These are phyloP conservation scores for Pachyrhynchus sulphureomaculatus DNA, from an alignment of 1,140 invertebrate species.

Conservation along the genomic window DNA sequence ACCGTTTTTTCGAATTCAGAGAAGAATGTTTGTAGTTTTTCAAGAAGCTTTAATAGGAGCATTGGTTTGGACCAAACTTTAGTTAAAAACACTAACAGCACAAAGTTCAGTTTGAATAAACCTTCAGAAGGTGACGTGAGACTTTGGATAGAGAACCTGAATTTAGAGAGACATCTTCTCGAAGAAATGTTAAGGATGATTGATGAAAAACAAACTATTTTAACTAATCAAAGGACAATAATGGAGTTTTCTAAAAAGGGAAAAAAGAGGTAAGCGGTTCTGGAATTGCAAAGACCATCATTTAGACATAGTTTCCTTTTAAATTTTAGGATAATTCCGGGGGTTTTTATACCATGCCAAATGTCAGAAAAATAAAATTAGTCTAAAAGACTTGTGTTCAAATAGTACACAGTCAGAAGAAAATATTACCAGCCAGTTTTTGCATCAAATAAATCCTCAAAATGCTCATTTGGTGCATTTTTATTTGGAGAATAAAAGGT, in stretches of 20 bases:
- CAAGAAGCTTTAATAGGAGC: background rate
- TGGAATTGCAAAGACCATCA: no score
- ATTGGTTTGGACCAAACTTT: background rate
- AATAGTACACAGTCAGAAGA: background rate
- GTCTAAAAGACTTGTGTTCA: constrained; percentile 23
- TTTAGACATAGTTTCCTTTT: no score
- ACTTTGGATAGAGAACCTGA: constrained; percentile 26
- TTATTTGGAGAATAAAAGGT: constrained; percentile 21
- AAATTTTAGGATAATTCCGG: constrained; percentile 32
- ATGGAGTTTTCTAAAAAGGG: constrained; percentile 8
- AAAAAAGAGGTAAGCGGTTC: constrained; percentile 12
- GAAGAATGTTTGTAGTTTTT: constrained; percentile 13
- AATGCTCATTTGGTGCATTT: constrained; percentile 44
- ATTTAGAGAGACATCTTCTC: constrained; percentile 20
- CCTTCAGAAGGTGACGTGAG: constrained; percentile 17
- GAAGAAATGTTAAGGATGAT: constrained; percentile 34
- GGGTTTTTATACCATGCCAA: constrained; percentile 34
- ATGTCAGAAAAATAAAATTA: constrained; percentile 25
- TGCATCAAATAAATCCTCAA: constrained; percentile 37
- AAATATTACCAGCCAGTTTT: background rate
- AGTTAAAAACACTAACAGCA: constrained; percentile 6
- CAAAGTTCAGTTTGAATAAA: constrained; percentile 13
- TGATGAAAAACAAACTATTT: constrained; percentile 19
- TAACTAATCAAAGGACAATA: constrained; percentile 15
- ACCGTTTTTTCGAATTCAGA: background rate